Conservation (phyloP, 1,140 invertebrate species). For the Drosophila watanabei region DNA sequence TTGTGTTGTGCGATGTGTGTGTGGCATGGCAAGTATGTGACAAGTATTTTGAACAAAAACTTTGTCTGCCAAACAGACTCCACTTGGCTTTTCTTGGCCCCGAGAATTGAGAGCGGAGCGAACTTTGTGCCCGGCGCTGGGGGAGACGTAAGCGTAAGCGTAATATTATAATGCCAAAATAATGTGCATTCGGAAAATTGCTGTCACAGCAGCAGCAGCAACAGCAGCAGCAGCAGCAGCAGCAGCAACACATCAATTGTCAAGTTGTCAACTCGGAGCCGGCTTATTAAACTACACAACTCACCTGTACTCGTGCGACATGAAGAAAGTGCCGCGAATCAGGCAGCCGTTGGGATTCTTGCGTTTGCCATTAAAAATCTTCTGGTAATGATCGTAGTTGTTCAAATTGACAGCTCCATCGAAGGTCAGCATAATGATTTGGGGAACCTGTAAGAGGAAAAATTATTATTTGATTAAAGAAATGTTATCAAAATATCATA, state of each 20-base stretch:
- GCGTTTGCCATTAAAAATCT: constrained; percentile 92
- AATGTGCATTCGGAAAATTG: constrained; percentile 62
- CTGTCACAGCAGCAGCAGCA: constrained; percentile 16
- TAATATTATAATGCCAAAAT: constrained; percentile 76
- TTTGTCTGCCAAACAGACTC: constrained; percentile 67
- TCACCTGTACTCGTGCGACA: constrained; percentile 95
- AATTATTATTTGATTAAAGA: neutral
- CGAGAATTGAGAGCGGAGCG: constrained; percentile 4
- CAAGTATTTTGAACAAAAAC: constrained; percentile 81
- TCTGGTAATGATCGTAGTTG: constrained; percentile 95
- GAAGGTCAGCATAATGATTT: constrained; percentile 97
- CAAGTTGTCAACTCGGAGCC: constrained; percentile 51
- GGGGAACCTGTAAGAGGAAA: constrained; percentile 91
- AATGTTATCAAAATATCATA: neutral
- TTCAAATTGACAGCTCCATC: constrained; percentile 97
- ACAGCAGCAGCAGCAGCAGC: constrained; percentile 8
- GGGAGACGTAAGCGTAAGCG: constrained; percentile 53
- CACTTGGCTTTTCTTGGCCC: constrained; percentile 59
- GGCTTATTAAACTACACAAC: constrained; percentile 62
- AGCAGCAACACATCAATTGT: constrained; percentile 58
- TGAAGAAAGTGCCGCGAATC: constrained; percentile 96
- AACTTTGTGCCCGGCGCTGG: constrained; percentile 22
- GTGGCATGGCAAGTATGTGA: constrained; percentile 76
- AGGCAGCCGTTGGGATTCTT: constrained; percentile 96
- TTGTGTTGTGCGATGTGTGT: constrained; percentile 5